These are phyloP conservation scores for Plebejus anna DNA, from an alignment of 2,888 invertebrate species.

Conservation along the genomic window DNA sequence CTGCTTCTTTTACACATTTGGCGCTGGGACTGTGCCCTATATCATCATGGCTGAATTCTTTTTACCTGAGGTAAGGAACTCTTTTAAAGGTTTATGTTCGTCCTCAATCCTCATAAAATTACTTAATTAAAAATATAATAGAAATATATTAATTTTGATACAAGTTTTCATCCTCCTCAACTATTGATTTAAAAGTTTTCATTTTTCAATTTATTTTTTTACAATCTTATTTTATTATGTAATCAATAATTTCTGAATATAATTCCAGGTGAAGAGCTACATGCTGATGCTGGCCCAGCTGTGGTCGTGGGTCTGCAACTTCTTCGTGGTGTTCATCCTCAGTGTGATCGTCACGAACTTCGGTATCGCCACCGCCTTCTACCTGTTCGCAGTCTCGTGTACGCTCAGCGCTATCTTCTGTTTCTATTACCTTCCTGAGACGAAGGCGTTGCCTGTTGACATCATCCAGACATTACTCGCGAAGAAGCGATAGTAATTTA, in stretches of 20 bases:
- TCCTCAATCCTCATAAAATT: too few species aligned
- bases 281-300: constrained; percentile 52
- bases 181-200: too few species aligned
- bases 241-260: too few species aligned
- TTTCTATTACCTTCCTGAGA: constrained; percentile 50
- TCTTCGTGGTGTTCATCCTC: constrained; percentile 55
- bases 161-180: too few species aligned
- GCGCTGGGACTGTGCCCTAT: constrained; percentile 55
- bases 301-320: constrained; percentile 57
- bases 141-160: too few species aligned
- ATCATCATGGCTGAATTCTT: constrained; percentile 55
- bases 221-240: too few species aligned
- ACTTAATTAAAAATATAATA: too few species aligned
- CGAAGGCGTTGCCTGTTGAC: constrained; percentile 51
- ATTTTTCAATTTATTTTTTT: too few species aligned
- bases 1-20: constrained; percentile 47
- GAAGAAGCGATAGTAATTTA: constrained; percentile 11
- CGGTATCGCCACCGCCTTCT: constrained; percentile 57
- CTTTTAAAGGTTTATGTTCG: too few species aligned
- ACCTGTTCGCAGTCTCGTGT: constrained; percentile 49
- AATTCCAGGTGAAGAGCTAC: constrained; percentile 52
- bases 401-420: constrained; percentile 46
- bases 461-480: constrained; percentile 48
- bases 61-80: constrained; percentile 48
- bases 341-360: constrained; percentile 51